phyloP scores from a whole-genome alignment of 2,113 vertebrate genomes.

The Myanophis thanlyinensis region DNA sequence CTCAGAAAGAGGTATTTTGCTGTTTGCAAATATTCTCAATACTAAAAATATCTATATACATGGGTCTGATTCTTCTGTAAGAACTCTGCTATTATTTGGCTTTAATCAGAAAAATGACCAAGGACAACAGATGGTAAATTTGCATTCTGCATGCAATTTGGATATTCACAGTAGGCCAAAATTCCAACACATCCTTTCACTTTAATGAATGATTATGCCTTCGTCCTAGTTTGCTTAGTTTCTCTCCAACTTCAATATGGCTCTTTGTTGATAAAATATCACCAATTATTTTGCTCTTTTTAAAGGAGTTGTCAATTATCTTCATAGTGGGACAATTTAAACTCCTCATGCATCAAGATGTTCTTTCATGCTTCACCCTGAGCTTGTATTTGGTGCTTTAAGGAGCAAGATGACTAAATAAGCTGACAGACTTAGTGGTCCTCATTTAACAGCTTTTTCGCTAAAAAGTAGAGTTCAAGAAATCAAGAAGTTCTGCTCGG shows the following conservation, averaged over 20 bases:
- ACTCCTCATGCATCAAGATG: constrained; percentile 14
- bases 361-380: constrained; percentile 39
- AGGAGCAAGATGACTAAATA: constrained; percentile 35
- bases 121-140: constrained; percentile 42
- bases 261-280: constrained; percentile 40
- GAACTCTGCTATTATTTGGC: constrained; percentile 44
- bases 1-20: constrained; percentile 46
- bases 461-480: constrained; percentile 86
- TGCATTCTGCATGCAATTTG: constrained; percentile 50
- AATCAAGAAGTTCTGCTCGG: constrained; percentile 84
- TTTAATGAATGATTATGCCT: background rate
- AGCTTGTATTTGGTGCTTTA: constrained; percentile 45
- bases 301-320: constrained; percentile 33
- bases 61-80: constrained; percentile 41
- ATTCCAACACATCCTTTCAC: constrained; percentile 18
- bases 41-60: constrained; percentile 42
- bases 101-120: constrained; percentile 47
- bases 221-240: constrained; percentile 47
- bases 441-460: constrained; percentile 21
- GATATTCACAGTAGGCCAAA: constrained; percentile 30
- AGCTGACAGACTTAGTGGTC: constrained; percentile 21
- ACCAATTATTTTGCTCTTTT: constrained; percentile 41
- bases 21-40: constrained; percentile 40
- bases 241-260: constrained; percentile 43
- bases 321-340: constrained; percentile 21